Evolutionary conservation across 2,113 vertebrate species (phyloP), one percentile per base, ranked within the genome.

Genomic region (Arothron firmamentum): DNA sequence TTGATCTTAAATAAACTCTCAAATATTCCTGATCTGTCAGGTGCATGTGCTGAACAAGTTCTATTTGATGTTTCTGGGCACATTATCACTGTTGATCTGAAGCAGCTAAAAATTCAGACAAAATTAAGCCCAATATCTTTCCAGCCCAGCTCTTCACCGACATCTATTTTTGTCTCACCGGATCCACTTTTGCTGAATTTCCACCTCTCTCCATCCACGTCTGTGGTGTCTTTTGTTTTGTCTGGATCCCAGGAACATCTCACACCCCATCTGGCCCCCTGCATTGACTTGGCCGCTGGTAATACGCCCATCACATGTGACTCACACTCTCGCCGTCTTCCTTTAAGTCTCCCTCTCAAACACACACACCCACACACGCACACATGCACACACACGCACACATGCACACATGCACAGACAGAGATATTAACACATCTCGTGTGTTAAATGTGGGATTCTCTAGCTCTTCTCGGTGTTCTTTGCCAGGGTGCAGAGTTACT

Each of bases 201-300:
- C 43, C 46, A 18, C 46, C 46, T 55, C 20, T 56, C 16, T 61
- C 21, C 47, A 42, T 42, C 42, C 34, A 64, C 58, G 75, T 49
- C 59, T 60, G 25, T 57, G 53, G 58, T 61, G 52, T 62, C 65
- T 38, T 38, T 67, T 56, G 16, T 73, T 19, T 74, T 71, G 57
- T 77, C 47, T 28, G 56, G 72, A 52, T 20, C 60, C 47, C 56
- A 12, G 64, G 73, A 70, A 71, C 58, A 52, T 56, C 66, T 82
- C 79, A 62, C 77, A 50, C 53, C 79, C 85, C 79, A 82, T 84
- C 82, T 85, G 86, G 73, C 75, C 73, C 77, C 56, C 55, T 70
- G 47, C 61, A 59, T 64, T 34, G 62, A 72, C 57, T 77, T 71
- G 66, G 59, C 71, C 74, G 62, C 75, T 54, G 62, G 52, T 74